These are phyloP conservation scores for Cassiopea andromeda DNA, from an alignment of 30 jellyfish, hydroid and myxozoan genomes.

Conservation along the genomic window DNA sequence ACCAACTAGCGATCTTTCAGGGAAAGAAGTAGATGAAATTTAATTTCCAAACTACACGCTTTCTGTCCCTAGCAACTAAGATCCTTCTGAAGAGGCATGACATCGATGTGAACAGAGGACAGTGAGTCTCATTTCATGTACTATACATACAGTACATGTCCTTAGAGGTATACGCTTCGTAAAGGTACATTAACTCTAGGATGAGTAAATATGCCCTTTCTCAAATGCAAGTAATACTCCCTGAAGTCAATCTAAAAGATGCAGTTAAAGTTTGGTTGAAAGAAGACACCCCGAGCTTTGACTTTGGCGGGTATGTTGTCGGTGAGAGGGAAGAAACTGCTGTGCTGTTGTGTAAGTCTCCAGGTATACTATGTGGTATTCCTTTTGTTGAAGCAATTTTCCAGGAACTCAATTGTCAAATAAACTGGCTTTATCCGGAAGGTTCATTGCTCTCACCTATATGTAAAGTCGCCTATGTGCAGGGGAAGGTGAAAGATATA, in stretches of 20 bases:
- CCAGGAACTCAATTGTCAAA: slow-evolving; percentile 58
- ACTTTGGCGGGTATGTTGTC: slow-evolving; percentile 91
- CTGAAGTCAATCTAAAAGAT: slow-evolving; percentile 18
- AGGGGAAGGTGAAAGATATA: slow-evolving; percentile 67
- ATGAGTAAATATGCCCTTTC: background rate
- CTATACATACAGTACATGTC: too few species aligned
- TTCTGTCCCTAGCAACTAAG: too few species aligned
- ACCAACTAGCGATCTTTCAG: too few species aligned
- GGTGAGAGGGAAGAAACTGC: slow-evolving; percentile 77
- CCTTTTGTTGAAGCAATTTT: slow-evolving; percentile 81
- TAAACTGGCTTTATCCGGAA: slow-evolving; percentile 71
- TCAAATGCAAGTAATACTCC: slow-evolving; percentile 27
- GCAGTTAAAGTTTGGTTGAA: slow-evolving; percentile 65
- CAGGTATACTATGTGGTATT: slow-evolving; percentile 80
- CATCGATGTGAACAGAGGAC: too few species aligned
- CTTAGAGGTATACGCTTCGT: background rate
- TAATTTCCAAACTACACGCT: too few species aligned
- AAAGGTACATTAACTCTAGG: background rate
- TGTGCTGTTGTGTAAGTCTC: slow-evolving; percentile 82
- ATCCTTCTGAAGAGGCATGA: too few species aligned
- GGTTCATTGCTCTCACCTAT: slow-evolving; percentile 70
- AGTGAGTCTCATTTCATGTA: too few species aligned
- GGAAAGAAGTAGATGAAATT: too few species aligned
- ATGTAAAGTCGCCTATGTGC: slow-evolving; percentile 71
- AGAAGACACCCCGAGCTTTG: slow-evolving; percentile 90